These are phyloP conservation scores for Empis livida DNA, from an alignment of 2,888 invertebrate species.

Conservation along the genomic window DNA sequence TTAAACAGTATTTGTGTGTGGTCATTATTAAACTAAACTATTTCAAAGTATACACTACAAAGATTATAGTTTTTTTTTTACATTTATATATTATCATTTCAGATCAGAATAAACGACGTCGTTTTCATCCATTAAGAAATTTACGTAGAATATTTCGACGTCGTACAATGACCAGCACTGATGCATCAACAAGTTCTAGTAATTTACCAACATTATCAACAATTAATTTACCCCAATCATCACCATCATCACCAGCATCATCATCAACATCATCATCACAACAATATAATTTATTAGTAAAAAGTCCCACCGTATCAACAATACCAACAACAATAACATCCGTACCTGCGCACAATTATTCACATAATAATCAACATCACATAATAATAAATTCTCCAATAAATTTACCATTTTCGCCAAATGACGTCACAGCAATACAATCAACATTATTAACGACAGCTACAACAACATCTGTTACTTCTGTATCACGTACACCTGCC, in stretches of 20 bases:
- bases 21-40: too few relatives aligned
- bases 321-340: constrained; percentile 13
- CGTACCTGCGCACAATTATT: constrained; percentile 10
- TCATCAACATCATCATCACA: constrained; percentile 9
- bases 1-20: too few relatives aligned
- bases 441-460: constrained; percentile 10
- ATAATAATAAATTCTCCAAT: not conserved
- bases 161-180: constrained; percentile 30
- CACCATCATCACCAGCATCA: constrained; percentile 22
- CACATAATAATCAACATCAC: constrained; percentile 12
- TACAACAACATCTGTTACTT: constrained; percentile 5
- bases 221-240: constrained; percentile 12
- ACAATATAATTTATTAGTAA: not conserved
- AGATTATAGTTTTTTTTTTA: too few relatives aligned
- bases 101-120: constrained; percentile 34
- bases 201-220: constrained; percentile 10
- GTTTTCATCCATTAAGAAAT: constrained; percentile 35
- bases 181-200: constrained; percentile 14
- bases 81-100: constrained; percentile 9
- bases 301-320: constrained; percentile 9
- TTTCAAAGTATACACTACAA: too few relatives aligned
- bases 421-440: constrained; percentile 10
- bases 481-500: not conserved
- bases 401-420: constrained; percentile 11
- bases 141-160: constrained; percentile 35